Conservation (phyloP, 1,140 invertebrate genomes). For the Homarus americanus region DNA sequence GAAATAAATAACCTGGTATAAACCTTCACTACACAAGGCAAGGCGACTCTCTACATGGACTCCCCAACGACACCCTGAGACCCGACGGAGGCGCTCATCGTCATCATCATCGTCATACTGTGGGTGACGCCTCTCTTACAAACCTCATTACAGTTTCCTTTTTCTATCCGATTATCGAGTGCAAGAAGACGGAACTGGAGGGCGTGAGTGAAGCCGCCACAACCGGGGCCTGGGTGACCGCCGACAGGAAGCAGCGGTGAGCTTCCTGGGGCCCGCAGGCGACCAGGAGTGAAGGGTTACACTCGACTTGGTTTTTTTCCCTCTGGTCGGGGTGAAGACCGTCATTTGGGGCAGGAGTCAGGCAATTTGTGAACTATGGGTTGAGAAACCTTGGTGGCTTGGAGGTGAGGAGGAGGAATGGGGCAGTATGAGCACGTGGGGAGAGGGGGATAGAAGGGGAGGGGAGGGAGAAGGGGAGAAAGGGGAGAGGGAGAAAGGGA, state of each 20-base stretch:
- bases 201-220: constrained; percentile 9
- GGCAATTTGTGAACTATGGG: constrained; percentile 65
- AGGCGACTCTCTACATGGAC: no score
- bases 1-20: no score
- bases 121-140: neutral
- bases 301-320: constrained; percentile 15
- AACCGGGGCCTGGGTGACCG: constrained; percentile 31
- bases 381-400: constrained; percentile 1
- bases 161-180: constrained; percentile 40
- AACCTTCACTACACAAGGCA: no score
- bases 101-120: neutral
- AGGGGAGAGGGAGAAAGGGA: no score
- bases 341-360: constrained; percentile 58
- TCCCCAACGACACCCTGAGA: no score
- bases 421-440: no score
- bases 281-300: constrained; percentile 41
- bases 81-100: no score
- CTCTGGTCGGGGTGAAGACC: constrained; percentile 33
- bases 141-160: constrained; percentile 28
- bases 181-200: constrained; percentile 36
- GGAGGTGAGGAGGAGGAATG: no score
- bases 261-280: constrained; percentile 30
- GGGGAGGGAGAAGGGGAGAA: no score
- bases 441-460: neutral
- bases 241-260: constrained; percentile 55